Evolutionary conservation across 2,113 vertebrate genomes (phyloP).

Genomic region (Synodontis membranacea): DNA sequence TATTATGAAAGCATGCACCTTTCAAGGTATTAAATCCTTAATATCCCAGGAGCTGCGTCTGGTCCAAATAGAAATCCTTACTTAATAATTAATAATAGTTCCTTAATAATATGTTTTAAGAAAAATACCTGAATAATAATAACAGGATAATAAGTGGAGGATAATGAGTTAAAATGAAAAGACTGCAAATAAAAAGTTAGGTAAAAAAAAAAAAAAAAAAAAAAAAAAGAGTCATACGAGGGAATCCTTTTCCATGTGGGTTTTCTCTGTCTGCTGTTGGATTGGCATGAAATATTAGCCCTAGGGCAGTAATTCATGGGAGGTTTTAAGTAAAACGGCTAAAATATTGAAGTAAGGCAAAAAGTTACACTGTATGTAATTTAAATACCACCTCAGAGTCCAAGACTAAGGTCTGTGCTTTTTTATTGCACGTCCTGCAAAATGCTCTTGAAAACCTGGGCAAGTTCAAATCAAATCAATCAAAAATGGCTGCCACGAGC

Average conservation of each 20-base stretch:
- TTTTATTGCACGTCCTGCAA: constrained; percentile 41
- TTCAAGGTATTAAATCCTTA: background rate
- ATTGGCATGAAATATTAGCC: constrained; percentile 50
- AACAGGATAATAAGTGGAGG: background rate
- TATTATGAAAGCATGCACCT: background rate
- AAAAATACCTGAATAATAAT: background rate
- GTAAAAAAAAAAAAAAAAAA: background rate
- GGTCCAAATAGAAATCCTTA: background rate
- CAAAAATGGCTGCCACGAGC: constrained; percentile 46
- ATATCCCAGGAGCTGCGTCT: background rate
- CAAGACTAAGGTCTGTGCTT: constrained; percentile 53
- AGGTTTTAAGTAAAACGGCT: constrained; percentile 55
- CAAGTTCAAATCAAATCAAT: constrained; percentile 57
- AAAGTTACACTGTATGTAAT: constrained; percentile 43
- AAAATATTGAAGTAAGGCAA: constrained; percentile 38
- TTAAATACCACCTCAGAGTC: constrained; percentile 53
- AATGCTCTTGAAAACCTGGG: constrained; percentile 46
- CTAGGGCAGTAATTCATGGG: constrained; percentile 48
- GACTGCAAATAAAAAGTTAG: background rate
- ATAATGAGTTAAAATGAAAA: background rate
- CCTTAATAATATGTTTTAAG: background rate
- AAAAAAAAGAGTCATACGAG: background rate
- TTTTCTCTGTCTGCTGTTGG: constrained; percentile 57
- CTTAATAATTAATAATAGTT: background rate
- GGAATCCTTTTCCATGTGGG: background rate